Evolutionary conservation across 1,140 invertebrate species (phyloP), one percentile per base, ranked within the genome.

Genomic region (Uloborus diversus): DNA sequence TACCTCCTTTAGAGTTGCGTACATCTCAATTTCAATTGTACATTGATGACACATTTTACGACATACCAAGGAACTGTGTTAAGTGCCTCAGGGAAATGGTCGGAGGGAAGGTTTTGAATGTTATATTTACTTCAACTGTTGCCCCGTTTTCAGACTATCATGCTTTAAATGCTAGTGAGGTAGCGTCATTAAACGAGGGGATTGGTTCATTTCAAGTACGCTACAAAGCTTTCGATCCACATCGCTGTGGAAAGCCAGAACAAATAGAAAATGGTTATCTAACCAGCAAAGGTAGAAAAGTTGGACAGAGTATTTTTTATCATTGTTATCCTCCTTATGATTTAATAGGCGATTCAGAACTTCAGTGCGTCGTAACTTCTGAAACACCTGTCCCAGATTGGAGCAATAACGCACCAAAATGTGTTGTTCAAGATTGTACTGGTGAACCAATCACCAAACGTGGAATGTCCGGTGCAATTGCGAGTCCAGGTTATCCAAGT

Each of bases 171-270:
- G 23, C n/a, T 5, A 70, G 35, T 35, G 68, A 70, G 35, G 17
- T 51, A 27, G 23, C 73, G 13, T 71, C 61, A 11, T 5, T 27
- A 25, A 4, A 35, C 7, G 76, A 57, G 17, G 32, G 51, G n/a
- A 49, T 53, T 30, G 78, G 59, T 1, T 70, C 70, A 4, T 82
- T 83, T 30, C 76, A 69, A 25, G 59, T 83, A n/a, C 64, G 81
- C 14, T 82, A 70, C 66, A 80, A 76, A 65, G 42, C 69, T n/a
- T 82, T 83, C 32, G 79, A 83, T 53, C 81, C 79, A 23, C n/a
- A 64, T 25, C 35, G 51, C 0, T 83, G 82, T 49, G 70, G 33
- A 27, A 70, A 59, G 37, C 76, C 81, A 2, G 51, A 69, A 27
- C 33, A 35, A 25, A 79, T 56, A 17, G 62, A 73, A 23, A 82